These are phyloP conservation scores for Glaucopsyche alexis DNA, from an alignment of 2,888 invertebrate species.

Conservation along the genomic window DNA sequence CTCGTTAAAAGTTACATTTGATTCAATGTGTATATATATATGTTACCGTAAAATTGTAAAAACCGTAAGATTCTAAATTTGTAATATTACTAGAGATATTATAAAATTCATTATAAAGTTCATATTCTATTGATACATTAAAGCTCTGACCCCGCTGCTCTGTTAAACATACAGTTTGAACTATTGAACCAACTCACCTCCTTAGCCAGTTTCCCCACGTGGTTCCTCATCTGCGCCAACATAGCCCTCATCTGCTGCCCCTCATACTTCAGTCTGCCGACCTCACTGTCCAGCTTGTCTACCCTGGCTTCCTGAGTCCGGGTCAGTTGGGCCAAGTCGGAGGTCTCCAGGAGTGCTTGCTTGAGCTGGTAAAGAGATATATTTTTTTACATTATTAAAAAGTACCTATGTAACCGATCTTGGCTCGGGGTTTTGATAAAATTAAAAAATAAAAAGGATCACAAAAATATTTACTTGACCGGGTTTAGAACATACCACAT, in stretches of 20 bases:
- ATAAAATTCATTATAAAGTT: no score
- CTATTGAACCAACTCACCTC: conserved; percentile 62
- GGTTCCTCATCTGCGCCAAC: conserved; percentile 60
- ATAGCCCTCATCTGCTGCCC: conserved; percentile 54
- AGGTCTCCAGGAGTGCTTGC: conserved; percentile 58
- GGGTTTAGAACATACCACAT: no score
- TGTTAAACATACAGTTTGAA: background rate
- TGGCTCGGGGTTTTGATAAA: no score
- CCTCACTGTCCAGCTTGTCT: conserved; percentile 60
- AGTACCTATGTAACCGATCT: no score
- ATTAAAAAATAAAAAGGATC: no score
- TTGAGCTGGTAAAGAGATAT: conserved; percentile 54
- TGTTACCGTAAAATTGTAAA: no score
- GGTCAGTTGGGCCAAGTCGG: conserved; percentile 54
- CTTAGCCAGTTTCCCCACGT: conserved; percentile 68
- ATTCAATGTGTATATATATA: no score
- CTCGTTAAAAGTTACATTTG: no score
- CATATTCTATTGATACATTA: background rate
- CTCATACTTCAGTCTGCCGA: conserved; percentile 61
- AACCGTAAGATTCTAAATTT: no score
- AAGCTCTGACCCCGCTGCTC: background rate
- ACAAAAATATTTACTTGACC: no score
- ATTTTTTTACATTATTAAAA: background rate
- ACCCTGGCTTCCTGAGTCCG: conserved; percentile 61
- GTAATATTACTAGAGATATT: no score